Conservation (phyloP, 2,797 vertebrate genomes). For the Sebastes alutus region DNA sequence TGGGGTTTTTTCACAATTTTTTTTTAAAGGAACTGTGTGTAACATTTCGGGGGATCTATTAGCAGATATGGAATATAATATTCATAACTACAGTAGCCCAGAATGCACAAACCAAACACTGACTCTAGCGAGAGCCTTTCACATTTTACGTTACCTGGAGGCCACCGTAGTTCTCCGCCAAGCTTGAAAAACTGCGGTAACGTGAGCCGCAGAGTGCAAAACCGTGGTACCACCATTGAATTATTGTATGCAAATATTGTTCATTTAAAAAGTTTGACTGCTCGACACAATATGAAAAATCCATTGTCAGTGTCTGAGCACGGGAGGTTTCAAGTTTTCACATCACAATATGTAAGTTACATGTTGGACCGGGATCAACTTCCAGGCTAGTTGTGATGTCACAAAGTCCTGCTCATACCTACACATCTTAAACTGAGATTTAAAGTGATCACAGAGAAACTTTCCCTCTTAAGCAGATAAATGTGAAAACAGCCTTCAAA, state of each 20-base stretch:
- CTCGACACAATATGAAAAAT: background rate
- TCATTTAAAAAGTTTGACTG: background rate
- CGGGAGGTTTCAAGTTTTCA: background rate
- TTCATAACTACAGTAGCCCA: no score
- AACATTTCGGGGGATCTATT: no score
- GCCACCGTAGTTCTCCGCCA: no score
- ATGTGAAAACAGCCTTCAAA: background rate
- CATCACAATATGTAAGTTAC: background rate
- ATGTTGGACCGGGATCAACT: background rate
- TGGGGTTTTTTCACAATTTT: accelerated
- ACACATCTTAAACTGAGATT: background rate
- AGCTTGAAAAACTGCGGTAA: no score
- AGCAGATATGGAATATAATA: no score
- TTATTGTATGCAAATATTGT: background rate
- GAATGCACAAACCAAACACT: no score
- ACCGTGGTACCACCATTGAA: no score
- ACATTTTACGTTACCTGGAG: no score
- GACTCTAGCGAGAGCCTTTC: no score
- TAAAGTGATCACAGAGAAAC: background rate
- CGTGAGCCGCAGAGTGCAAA: no score
- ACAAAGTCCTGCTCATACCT: background rate
- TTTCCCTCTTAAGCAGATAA: background rate
- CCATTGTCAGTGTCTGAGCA: background rate
- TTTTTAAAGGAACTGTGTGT: no score
- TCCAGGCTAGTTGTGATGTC: background rate